Evolutionary conservation across 1,140 invertebrate species (phyloP), one percentile per base, ranked within the genome.

Genomic region (Drosophila nigromelanica): DNA sequence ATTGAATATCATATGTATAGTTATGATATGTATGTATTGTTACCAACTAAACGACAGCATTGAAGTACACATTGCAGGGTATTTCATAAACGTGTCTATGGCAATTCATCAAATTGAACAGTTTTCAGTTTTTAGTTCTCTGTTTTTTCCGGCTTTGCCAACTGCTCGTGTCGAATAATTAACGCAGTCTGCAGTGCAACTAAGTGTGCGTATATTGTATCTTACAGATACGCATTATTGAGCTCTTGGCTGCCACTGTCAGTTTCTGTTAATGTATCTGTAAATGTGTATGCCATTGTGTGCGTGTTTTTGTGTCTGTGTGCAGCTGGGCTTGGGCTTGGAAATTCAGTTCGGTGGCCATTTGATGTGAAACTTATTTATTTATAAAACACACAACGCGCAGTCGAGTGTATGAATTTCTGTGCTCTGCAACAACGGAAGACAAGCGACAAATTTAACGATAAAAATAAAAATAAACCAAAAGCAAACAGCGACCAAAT

Each of bases 401-500:
- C 82, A 87, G 75, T 82, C 83, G 68, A 87, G 78, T 82, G 82
- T 80, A 82, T 89, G 76, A 78, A 86, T 71, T 58, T 14, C 30
- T 27, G 51, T 74, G 58, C 51, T 62, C 66, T 62, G 64, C 37
- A 56, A 56, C 39, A 79, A 48, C 58, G 56, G 56, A 75, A 70
- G 58, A 67, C 56, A 63, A 30, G 63, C 64, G 56, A 75, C 58
- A 76, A 72, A 66, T 64, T 64, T 42, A 55, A 67, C 79, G 75
- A 69, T 78, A 82, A 82, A 87, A 82, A 79, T 79, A 76, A 48
- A 67, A 52, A 73, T 55, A 73, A 87, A 67, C 55, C 59, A 78
- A 75, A 74, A 67, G 27, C 50, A 60, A 81, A 80, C 58, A 71
- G 50, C 59, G 43, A 60, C 48, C 55, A 42, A 63, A 39, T 48